Percentiles rank a stretch among this genome's conserved stretches.
Evolutionary conservation across 2,797 vertebrate genomes (phyloP).

Genomic region (Fratercula arctica): DNA sequence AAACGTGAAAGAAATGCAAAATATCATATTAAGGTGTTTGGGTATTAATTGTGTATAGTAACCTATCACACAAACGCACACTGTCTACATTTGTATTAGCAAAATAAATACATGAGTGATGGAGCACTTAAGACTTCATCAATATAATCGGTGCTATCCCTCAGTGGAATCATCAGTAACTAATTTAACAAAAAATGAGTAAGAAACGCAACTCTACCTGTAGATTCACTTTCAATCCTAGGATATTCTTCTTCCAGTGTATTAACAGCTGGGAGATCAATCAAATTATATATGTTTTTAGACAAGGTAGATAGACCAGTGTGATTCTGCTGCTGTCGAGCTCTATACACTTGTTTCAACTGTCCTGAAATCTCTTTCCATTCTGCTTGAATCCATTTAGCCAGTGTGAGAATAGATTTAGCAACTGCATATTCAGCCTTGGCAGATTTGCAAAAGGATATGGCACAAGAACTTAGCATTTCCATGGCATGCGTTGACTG

Average conservation of each 20-base stretch:
- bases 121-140: not conserved
- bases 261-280: constrained; percentile 78
- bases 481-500: constrained; percentile 94
- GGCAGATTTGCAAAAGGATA: constrained; percentile 90
- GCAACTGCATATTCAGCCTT: constrained; percentile 94
- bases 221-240: constrained; percentile 82
- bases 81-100: accelerated
- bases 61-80: not conserved
- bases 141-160: not conserved
- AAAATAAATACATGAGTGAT: not conserved
- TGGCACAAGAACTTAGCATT: constrained; percentile 93
- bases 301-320: constrained; percentile 78
- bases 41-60: not conserved
- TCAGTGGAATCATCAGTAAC: not conserved
- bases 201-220: constrained; percentile 66
- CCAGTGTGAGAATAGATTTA: constrained; percentile 92
- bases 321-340: constrained; percentile 79
- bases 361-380: constrained; percentile 98
- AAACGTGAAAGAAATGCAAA: not conserved
- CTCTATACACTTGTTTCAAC: constrained; percentile 90
- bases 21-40: not conserved
- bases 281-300: constrained; percentile 80
- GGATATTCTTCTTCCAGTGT: constrained; percentile 79
- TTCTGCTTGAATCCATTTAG: constrained; percentile 96
- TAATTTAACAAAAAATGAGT: not conserved